phyloP scores from a whole-genome alignment of 2,888 invertebrate genomes.

The Ophion costatus region DNA sequence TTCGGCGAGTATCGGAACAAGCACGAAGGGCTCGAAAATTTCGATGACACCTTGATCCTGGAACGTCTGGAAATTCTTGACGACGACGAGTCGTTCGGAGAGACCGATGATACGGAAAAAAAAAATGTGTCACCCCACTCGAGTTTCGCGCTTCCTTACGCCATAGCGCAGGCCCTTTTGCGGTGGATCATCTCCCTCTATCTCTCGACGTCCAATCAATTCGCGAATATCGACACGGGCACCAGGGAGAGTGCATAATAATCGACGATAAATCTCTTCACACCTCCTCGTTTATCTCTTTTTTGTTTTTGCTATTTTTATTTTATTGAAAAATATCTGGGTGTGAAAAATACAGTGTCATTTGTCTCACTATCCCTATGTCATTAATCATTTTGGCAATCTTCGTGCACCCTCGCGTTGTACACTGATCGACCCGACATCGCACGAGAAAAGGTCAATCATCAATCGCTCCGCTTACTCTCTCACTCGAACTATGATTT shows the following conservation, averaged over 20 bases:
- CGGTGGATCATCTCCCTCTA: constrained; percentile 74
- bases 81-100: constrained; percentile 54
- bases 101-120: constrained; percentile 62
- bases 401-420: constrained; percentile 65
- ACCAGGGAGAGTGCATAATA: constrained; percentile 46
- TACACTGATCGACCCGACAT: constrained; percentile 27
- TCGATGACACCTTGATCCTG: constrained; percentile 69
- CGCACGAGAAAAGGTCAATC: constrained; percentile 24
- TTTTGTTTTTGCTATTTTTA: constrained; percentile 73
- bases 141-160: constrained; percentile 70
- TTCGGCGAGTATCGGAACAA: constrained; percentile 40
- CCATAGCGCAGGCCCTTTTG: constrained; percentile 73
- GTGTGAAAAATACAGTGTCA: constrained; percentile 81
- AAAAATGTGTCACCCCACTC: constrained; percentile 59
- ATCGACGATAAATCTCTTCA: neutral
- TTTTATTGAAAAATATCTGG: constrained; percentile 82
- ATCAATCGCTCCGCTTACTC: neutral
- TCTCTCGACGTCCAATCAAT: constrained; percentile 40
- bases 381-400: constrained; percentile 74
- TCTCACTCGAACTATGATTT: constrained; percentile 11
- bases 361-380: constrained; percentile 69
- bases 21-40: constrained; percentile 45
- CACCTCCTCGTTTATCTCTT: neutral
- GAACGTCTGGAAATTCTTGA: constrained; percentile 68
- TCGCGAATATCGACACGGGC: constrained; percentile 8